Evolutionary conservation across 2,113 vertebrate genomes (phyloP).

Genomic region (Ammodytes dubius): DNA sequence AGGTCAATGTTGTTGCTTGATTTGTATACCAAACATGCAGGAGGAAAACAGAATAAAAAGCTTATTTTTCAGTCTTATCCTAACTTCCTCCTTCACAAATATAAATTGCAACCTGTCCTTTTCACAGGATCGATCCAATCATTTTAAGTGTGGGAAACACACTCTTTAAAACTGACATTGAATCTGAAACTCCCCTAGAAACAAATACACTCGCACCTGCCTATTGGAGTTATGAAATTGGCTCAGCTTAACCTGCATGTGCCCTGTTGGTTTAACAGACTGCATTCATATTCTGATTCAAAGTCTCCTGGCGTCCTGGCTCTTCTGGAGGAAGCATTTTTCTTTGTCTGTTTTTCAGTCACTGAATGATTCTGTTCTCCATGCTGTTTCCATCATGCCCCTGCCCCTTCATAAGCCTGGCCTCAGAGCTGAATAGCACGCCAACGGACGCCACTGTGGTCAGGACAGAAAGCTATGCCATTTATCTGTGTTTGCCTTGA

Average conservation of each 20-base stretch:
- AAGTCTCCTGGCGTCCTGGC: constrained; percentile 31
- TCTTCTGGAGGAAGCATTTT: constrained; percentile 35
- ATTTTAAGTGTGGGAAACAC: not conserved
- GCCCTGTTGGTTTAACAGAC: constrained; percentile 52
- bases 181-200: not conserved
- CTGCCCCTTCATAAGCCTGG: constrained; percentile 19
- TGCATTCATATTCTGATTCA: constrained; percentile 44
- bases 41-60: not conserved
- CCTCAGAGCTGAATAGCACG: constrained; percentile 33
- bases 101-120: not conserved
- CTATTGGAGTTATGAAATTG: constrained; percentile 26
- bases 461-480: constrained; percentile 33
- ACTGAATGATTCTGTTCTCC: constrained; percentile 24
- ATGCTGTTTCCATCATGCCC: constrained; percentile 41
- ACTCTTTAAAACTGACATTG: not conserved
- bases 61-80: not conserved
- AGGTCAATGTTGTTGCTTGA: not conserved
- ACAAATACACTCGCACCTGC: not conserved
- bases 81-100: not conserved
- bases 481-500: constrained; percentile 60
- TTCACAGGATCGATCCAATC: not conserved
- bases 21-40: not conserved
- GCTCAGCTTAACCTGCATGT: constrained; percentile 46
- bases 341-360: constrained; percentile 43
- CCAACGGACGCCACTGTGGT: constrained; percentile 44